phyloP scores from a whole-genome alignment of 2,888 invertebrate species.

The Drosophila algonquin region DNA sequence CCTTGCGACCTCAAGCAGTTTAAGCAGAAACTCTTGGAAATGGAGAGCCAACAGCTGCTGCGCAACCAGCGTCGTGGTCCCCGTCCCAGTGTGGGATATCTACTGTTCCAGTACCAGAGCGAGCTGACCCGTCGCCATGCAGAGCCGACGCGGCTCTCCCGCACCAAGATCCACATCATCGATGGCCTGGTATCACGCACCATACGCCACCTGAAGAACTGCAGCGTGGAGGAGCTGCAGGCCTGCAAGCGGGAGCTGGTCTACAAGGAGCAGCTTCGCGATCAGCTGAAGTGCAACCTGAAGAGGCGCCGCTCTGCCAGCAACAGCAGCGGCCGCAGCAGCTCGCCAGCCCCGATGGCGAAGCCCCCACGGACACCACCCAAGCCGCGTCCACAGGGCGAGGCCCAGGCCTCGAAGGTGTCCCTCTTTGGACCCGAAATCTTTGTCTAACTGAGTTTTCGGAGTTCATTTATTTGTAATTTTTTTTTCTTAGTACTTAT shows the following conservation, averaged over 20 bases:
- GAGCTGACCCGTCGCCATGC: constrained; percentile 67
- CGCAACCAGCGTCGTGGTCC: constrained; percentile 49
- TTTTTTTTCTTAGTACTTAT: constrained; percentile 9
- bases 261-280: constrained; percentile 68
- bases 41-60: constrained; percentile 48
- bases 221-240: constrained; percentile 69
- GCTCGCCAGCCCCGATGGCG: not conserved
- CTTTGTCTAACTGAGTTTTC: constrained; percentile 55
- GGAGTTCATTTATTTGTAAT: not conserved
- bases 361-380: constrained; percentile 63
- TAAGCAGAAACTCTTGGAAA: constrained; percentile 6
- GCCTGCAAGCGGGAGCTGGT: constrained; percentile 69
- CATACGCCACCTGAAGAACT: constrained; percentile 61
- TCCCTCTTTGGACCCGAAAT: constrained; percentile 60
- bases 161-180: constrained; percentile 71
- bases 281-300: constrained; percentile 50
- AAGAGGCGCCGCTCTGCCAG: constrained; percentile 42
- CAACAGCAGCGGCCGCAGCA: not conserved
- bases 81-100: constrained; percentile 66
- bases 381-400: constrained; percentile 41
- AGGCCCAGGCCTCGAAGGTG: constrained; percentile 24
- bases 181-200: constrained; percentile 68
- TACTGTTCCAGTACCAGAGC: constrained; percentile 71
- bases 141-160: constrained; percentile 58
- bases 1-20: not conserved